Base-by-base conservation (phyloP, 2,113 vertebrate genomes). In the Solea senegalensis region DNA sequence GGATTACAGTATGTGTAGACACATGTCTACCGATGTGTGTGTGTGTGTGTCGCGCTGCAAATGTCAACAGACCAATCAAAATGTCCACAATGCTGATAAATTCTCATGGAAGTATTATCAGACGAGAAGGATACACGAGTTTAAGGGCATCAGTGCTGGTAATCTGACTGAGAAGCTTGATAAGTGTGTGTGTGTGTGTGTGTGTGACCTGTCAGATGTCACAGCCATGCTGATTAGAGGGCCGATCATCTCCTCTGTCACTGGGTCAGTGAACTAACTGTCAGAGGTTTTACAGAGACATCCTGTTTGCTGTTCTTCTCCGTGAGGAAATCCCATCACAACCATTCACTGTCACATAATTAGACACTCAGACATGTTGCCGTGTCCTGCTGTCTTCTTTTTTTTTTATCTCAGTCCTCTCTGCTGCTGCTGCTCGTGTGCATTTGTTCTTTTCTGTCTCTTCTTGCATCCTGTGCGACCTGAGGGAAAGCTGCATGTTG, bases 161-260 rank as follows among this genome's bases (percentile, higher is more conserved):
- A 76, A 81, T 76, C 66, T 62, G 77, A 78, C 59, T 68, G 64
- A 66, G 70, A 21, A 9, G 65, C 48, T 66, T 63, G 64, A 49
- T 67, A 45, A 55, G 68, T 16, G 13, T 63, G 41, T 3, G 8
- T 62, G 14, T 63, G 70, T 52, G 34, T 59, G 54, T 40, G 44
- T 61, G 56, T 53, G 55, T 34, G 52, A 26, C 2, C 39, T 52
- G 60, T 74, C 48, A 61, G 6, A 46, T 72, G 72, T 72, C 69
- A 46, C 43, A 65, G 78, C 46, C 67, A 48, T 39, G 10, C 65
- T 61, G 71, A 73, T 76, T 56, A 68, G n/a, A 70, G 58, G 34
- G 28, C 56, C 57, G 73, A 82, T 73, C 27, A 63, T 63, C 72
- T 78, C 58, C 43, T 67, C 15, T 51, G 67, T 84, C 82, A 76